Base-by-base conservation (phyloP, 2,888 invertebrate genomes). In the Alloplasta piceator region DNA sequence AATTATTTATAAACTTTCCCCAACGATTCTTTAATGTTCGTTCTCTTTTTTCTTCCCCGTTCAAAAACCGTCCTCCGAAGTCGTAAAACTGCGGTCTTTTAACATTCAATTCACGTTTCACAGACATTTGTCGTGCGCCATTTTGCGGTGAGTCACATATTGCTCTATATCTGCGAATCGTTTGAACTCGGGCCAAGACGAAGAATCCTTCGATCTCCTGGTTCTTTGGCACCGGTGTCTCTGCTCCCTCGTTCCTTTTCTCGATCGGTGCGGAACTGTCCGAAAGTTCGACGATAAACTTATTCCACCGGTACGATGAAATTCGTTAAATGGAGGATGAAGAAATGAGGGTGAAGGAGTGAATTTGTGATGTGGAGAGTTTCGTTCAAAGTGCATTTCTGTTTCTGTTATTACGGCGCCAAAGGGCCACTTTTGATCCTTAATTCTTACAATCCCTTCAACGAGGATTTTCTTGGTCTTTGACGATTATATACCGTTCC, bases 101-200 rank as follows among this genome's bases (percentile, higher is more conserved):
- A 14, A 52, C 52, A 77, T 73, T 77, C 73, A 41, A 60, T 55
- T 64, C 73, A 74, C 77, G 80, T 81, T 60, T 70, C 52, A 63
- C 26, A 46, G 73, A 77, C 77, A 81, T 78, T 81, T 68, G 38
- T 73, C 46, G 68, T 52, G 60, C 73, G 70, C 58, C 58, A 63
- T 73, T 80, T 60, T 70, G n/a, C 43, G 52, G 68, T 14, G 50
- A 77, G 43, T 68, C 16, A 72, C 80, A 70, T 56, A 68, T 41
- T 52, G 14, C 2, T 68, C 43, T 64, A n/a, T 52, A 5, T 6
- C 14, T 52, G 46, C 14, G 46, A 81, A 80, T 77, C 73, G 77
- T 73, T 78, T 81, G 80, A 81, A 77, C 52, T 56, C 46, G 50
- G 68, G 80, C 80, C 80, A 81, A 81, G 64, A 81, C 52, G 68